Percentiles rank a stretch among this genome's conserved stretches.
phyloP scores from a whole-genome alignment of 1,140 invertebrate genomes.

The Ceratina japonica region DNA sequence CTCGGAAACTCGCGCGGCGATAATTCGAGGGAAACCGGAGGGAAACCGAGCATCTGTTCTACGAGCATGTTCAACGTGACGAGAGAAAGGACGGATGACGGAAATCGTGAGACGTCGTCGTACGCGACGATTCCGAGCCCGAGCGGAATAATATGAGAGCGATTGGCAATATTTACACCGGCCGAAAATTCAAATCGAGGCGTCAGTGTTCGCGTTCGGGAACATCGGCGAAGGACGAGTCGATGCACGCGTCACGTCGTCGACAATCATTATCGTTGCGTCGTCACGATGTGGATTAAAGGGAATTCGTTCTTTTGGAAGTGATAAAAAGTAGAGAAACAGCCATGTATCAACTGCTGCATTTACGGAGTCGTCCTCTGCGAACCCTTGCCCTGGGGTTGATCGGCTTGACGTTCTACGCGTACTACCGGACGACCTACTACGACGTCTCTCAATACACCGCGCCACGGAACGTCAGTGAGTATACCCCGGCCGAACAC shows the following conservation, averaged over 20 bases:
- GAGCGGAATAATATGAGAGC: constrained; percentile 43
- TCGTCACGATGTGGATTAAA: constrained; percentile 6
- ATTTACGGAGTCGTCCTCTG: constrained; percentile 73
- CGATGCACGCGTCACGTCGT: neutral
- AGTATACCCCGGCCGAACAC: constrained; percentile 55
- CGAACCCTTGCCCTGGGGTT: constrained; percentile 73
- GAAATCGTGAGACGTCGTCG: too few relatives aligned
- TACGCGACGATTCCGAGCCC: neutral
- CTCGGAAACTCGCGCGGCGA: neutral
- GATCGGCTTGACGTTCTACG: constrained; percentile 73
- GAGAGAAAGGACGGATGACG: too few relatives aligned
- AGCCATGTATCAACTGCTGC: constrained; percentile 71
- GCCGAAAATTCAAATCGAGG: neutral
- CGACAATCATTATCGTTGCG: neutral
- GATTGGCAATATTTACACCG: neutral
- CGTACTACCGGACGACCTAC: constrained; percentile 74
- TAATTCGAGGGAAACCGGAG: neutral
- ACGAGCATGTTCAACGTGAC: neutral
- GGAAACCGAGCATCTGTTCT: constrained; percentile 13
- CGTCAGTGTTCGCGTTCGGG: neutral
- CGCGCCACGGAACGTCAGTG: constrained; percentile 63
- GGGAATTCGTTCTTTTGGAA: neutral
- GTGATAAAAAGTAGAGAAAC: constrained; percentile 7
- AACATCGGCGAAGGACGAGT: constrained; percentile 5
- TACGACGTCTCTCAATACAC: constrained; percentile 67